phyloP scores from a whole-genome alignment of 2,797 vertebrate species.

The Prionace glauca region DNA sequence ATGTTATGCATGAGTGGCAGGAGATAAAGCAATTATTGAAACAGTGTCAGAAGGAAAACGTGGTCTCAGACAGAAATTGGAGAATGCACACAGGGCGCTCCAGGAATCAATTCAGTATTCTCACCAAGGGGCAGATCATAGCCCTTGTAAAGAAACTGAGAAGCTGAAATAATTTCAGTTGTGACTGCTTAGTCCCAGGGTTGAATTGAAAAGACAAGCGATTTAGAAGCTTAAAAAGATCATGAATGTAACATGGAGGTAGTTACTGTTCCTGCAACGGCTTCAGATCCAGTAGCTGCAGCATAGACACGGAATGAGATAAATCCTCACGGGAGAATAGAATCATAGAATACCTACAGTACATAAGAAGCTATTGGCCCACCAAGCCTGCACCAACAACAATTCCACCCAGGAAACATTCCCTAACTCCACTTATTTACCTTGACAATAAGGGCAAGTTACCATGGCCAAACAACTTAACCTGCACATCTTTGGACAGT shows the following conservation, averaged over 20 bases:
- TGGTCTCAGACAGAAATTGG: background rate
- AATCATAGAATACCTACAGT: no score
- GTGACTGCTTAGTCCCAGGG: background rate
- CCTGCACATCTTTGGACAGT: no score
- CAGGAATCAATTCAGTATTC: background rate
- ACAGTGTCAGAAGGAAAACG: background rate
- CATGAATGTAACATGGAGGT: background rate
- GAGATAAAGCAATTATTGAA: background rate
- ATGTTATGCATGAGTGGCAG: background rate
- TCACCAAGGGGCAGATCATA: background rate
- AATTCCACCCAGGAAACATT: no score
- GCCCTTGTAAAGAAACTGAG: no score
- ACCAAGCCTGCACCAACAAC: no score
- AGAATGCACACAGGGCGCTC: background rate
- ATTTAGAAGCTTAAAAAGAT: background rate
- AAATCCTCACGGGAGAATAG: no score
- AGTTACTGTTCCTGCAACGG: background rate
- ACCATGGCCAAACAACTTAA: no score
- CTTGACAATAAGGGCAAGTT: no score
- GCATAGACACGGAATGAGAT: no score
- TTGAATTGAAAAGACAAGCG: background rate
- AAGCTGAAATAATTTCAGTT: background rate
- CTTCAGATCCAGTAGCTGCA: no score
- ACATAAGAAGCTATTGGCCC: no score
- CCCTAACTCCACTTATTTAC: no score